Evolutionary conservation across 2,797 vertebrate genomes (phyloP).

Genomic region (Oreochromis grahami): DNA sequence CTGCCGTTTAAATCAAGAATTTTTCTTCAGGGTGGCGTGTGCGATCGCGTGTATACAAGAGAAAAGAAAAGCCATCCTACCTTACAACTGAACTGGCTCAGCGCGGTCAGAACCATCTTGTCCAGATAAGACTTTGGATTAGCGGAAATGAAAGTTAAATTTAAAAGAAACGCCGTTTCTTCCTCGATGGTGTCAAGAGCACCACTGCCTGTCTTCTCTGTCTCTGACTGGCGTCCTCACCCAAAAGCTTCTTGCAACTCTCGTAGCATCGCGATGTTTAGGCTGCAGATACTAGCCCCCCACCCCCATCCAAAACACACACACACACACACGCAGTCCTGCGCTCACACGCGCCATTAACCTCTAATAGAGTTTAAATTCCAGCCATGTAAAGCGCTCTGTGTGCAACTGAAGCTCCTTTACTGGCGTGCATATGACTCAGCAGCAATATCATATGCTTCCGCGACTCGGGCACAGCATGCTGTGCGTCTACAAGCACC

Average conservation of each 20-base stretch:
- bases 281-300: constrained; percentile 22
- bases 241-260: constrained; percentile 56
- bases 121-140: constrained; percentile 8
- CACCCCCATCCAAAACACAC: background rate
- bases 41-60: background rate
- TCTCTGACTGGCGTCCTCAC: constrained; percentile 29
- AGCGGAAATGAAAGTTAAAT: background rate
- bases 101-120: constrained; percentile 68
- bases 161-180: constrained; percentile 20
- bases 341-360: background rate
- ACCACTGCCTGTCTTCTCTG: constrained; percentile 10
- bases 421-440: constrained; percentile 28
- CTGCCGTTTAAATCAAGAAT: background rate
- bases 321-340: background rate
- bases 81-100: constrained; percentile 72
- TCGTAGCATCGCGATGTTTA: constrained; percentile 72
- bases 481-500: constrained; percentile 35
- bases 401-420: background rate
- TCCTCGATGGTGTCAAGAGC: constrained; percentile 21
- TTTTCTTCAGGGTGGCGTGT: background rate
- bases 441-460: constrained; percentile 20
- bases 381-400: background rate
- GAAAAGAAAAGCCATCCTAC: constrained; percentile 42
- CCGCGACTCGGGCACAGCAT: constrained; percentile 25
- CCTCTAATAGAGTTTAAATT: background rate